Conservation (phyloP, 1,140 invertebrate genomes). For the Drosophila micromelanica region DNA sequence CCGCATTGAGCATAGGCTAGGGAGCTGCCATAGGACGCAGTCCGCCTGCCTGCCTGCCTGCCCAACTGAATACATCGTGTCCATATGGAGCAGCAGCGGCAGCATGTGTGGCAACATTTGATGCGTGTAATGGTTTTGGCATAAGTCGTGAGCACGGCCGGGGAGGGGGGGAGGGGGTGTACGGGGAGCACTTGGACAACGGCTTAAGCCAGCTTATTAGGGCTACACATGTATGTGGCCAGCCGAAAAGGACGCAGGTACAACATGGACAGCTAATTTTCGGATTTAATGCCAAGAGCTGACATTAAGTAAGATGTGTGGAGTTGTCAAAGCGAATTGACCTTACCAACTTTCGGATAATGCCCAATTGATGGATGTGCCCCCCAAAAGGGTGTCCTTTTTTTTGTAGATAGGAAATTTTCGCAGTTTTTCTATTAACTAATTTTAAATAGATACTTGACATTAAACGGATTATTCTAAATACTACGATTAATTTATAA, state of each 20-base stretch:
- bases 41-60: neutral
- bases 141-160: neutral
- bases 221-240: slow-evolving; percentile 41
- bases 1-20: slow-evolving; percentile 12
- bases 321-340: slow-evolving; percentile 36
- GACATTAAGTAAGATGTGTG: slow-evolving; percentile 30
- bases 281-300: slow-evolving; percentile 5
- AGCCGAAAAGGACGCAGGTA: slow-evolving; percentile 11
- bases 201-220: slow-evolving; percentile 63
- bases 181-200: slow-evolving; percentile 35
- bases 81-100: slow-evolving; percentile 1
- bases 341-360: slow-evolving; percentile 19
- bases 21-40: neutral
- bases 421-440: too few species aligned
- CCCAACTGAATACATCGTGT: neutral
- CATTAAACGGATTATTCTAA: too few species aligned
- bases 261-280: slow-evolving; percentile 15
- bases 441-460: too few species aligned
- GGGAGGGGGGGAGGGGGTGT: too few species aligned
- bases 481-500: too few species aligned
- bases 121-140: slow-evolving; percentile 48
- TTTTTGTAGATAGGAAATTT: too few species aligned
- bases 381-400: too few species aligned
- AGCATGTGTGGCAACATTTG: slow-evolving; percentile 28
- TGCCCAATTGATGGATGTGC: slow-evolving; percentile 8